Conservation (phyloP, 2,797 vertebrate genomes). For the Trichosurus vulpecula region DNA sequence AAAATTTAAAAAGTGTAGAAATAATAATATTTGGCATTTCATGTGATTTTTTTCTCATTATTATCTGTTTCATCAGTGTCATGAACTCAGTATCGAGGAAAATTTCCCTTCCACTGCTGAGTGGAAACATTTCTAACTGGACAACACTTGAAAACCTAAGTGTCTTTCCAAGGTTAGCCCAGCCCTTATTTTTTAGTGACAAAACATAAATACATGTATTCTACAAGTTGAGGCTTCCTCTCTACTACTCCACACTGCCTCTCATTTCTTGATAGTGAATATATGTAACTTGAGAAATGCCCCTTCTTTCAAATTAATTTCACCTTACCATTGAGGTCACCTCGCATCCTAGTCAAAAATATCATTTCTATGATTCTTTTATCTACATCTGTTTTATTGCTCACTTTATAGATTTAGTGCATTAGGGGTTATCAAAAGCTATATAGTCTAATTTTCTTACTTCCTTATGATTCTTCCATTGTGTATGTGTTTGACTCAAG, state of each 20-base stretch:
- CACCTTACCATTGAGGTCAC: background rate
- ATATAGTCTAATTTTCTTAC: background rate
- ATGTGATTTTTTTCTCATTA: background rate
- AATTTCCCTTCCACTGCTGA: background rate
- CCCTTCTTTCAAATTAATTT: conserved; percentile 25
- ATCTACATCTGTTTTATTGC: background rate
- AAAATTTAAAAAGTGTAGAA: background rate
- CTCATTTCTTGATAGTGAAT: background rate
- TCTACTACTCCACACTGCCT: background rate
- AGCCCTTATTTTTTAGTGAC: background rate
- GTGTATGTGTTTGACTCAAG: background rate
- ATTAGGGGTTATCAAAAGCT: background rate
- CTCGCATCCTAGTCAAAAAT: background rate
- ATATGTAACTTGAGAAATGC: background rate
- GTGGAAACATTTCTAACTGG: background rate
- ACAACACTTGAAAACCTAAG: background rate
- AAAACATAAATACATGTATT: background rate
- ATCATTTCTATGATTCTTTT: background rate
- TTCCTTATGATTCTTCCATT: background rate
- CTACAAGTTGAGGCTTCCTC: background rate
- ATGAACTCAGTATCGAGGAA: background rate
- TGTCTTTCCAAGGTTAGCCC: background rate
- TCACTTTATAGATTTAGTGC: background rate
- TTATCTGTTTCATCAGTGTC: background rate
- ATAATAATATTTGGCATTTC: background rate